A percentile compares a stretch with the other conserved stretches of the same genome.
Evolutionary conservation across 2,888 invertebrate genomes (phyloP).

Genomic region (Phengaris alcon): DNA sequence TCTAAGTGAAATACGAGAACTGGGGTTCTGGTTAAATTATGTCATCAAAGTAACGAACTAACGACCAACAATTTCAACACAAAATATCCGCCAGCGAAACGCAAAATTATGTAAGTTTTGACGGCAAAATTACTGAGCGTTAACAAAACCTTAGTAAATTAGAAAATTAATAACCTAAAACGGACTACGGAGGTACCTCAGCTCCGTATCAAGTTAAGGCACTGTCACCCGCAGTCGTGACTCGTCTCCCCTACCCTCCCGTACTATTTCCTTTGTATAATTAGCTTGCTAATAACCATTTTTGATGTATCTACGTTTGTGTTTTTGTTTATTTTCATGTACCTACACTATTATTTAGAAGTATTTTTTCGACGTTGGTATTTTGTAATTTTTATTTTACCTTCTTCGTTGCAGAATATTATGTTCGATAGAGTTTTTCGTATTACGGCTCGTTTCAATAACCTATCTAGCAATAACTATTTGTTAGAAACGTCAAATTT

Average conservation of each 20-base stretch:
- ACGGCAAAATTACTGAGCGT: slow-evolving; percentile 15
- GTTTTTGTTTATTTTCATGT: slow-evolving; percentile 44
- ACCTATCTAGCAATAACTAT: too few relatives aligned
- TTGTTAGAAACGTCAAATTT: too few relatives aligned
- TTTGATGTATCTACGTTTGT: slow-evolving; percentile 59
- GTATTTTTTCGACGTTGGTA: not conserved
- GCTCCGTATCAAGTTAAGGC: slow-evolving; percentile 32
- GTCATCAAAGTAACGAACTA: not conserved
- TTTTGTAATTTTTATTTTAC: not conserved
- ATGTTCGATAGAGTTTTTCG: too few relatives aligned
- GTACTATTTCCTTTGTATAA: slow-evolving; percentile 71
- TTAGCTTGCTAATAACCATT: slow-evolving; percentile 70
- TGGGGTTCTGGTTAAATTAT: not conserved
- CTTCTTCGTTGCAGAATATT: not conserved
- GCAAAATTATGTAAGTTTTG: slow-evolving; percentile 14
- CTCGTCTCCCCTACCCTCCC: slow-evolving; percentile 38
- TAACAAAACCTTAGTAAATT: slow-evolving; percentile 20
- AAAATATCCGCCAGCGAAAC: not conserved
- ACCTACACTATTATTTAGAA: not conserved
- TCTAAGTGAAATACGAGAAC: not conserved
- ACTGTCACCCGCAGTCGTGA: slow-evolving; percentile 39
- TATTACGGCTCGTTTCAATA: too few relatives aligned
- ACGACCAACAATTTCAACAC: too few relatives aligned
- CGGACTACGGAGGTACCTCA: not conserved
- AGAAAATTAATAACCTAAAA: slow-evolving; percentile 16